Evolutionary conservation across 2,888 invertebrate genomes (phyloP).

Genomic region (Pterostichus niger): DNA sequence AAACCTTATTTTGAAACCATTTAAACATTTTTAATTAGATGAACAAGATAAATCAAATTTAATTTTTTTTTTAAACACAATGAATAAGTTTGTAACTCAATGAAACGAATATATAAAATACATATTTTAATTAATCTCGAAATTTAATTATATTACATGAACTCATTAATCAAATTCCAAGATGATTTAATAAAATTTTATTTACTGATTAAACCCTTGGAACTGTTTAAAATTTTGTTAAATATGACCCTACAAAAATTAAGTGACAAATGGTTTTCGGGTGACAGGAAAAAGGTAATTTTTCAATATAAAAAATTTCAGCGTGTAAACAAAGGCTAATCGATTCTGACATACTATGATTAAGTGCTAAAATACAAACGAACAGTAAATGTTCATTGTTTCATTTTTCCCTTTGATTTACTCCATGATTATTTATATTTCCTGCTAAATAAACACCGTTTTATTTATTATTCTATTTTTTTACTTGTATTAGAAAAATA

Average conservation of each 20-base stretch:
- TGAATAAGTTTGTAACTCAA: neutral
- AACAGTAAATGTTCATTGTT: slow-evolving; percentile 47
- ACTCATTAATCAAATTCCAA: slow-evolving; percentile 42
- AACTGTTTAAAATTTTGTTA: slow-evolving; percentile 45
- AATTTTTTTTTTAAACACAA: no score
- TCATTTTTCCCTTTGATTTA: slow-evolving; percentile 50
- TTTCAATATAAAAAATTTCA: slow-evolving; percentile 56
- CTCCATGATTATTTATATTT: slow-evolving; percentile 42
- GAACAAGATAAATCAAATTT: no score
- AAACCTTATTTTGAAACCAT: no score
- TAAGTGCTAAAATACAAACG: slow-evolving; percentile 52
- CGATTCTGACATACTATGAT: slow-evolving; percentile 50
- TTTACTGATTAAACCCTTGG: slow-evolving; percentile 26
- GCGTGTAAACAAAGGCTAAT: slow-evolving; percentile 54
- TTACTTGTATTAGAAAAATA: neutral
- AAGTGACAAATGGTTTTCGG: slow-evolving; percentile 54
- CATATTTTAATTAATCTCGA: slow-evolving; percentile 21
- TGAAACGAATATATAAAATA: slow-evolving; percentile 3
- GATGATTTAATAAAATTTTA: slow-evolving; percentile 31
- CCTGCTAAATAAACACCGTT: slow-evolving; percentile 36
- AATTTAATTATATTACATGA: slow-evolving; percentile 30
- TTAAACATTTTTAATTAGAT: no score
- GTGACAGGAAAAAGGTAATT: slow-evolving; percentile 57
- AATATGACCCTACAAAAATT: slow-evolving; percentile 45
- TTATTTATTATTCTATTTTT: slow-evolving; percentile 28